Evolutionary conservation across 2,113 vertebrate species (phyloP).

Genomic region (Ciconia boyciana): DNA sequence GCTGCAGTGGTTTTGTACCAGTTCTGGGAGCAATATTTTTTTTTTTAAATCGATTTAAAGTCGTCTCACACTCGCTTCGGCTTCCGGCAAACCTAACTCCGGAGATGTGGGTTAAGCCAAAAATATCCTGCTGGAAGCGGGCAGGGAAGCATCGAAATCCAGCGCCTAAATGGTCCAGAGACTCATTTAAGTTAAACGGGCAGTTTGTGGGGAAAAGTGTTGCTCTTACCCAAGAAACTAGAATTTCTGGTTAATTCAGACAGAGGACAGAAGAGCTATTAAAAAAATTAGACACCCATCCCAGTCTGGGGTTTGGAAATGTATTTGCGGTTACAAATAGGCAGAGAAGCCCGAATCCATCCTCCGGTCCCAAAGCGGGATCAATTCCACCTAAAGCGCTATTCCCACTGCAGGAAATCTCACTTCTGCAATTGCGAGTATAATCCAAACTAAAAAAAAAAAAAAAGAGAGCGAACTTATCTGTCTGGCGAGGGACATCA

Average conservation of each 20-base stretch:
- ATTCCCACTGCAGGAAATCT: not conserved
- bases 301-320: not conserved
- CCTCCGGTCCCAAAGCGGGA: not conserved
- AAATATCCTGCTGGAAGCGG: not conserved
- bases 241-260: not conserved
- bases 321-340: not conserved
- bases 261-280: not conserved
- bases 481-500: not conserved
- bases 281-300: accelerated
- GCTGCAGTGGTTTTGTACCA: not conserved
- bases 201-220: not conserved
- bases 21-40: too few species aligned
- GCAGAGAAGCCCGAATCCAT: not conserved
- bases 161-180: too few species aligned
- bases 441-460: not conserved
- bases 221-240: not conserved
- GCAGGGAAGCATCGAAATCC: not conserved
- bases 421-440: not conserved
- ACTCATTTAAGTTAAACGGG: not conserved
- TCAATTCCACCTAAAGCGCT: not conserved
- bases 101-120: not conserved
- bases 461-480: too few species aligned
- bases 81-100: not conserved
- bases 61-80: not conserved
- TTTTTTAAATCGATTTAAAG: not conserved